Evolutionary conservation across 2,113 vertebrate species (phyloP).

Genomic region (Oreochromis tanganicae): DNA sequence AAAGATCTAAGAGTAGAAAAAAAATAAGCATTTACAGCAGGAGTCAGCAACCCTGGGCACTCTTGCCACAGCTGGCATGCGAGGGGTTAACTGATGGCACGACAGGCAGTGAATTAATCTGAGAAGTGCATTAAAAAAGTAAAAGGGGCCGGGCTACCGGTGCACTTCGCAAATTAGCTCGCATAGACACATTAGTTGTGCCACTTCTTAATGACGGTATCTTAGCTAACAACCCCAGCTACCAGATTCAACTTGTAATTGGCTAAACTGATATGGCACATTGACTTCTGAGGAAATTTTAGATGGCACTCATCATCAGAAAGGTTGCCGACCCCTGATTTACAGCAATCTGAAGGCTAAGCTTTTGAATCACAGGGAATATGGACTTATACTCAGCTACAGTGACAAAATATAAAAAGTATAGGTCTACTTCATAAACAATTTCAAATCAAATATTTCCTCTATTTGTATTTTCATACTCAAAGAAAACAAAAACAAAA

Average conservation of each 20-base stretch:
- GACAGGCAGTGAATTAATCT: background rate
- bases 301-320: background rate
- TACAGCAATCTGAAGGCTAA: background rate
- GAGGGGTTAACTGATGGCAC: background rate
- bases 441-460: background rate
- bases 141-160: too few species aligned
- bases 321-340: rapidly evolving
- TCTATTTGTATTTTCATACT: background rate
- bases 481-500: background rate
- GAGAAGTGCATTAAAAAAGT: background rate
- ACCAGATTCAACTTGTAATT: background rate
- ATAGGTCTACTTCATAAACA: rapidly evolving
- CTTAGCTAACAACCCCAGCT: background rate
- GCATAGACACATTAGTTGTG: background rate
- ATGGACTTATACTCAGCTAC: background rate
- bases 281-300: background rate
- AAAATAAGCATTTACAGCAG: background rate
- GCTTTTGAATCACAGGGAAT: background rate
- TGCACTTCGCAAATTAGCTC: background rate
- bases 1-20: background rate
- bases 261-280: background rate
- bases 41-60: background rate
- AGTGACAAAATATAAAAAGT: background rate
- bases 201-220: background rate
- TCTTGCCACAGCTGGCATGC: rapidly evolving